A percentile compares a stretch with the other conserved stretches of the same genome.
Conservation (phyloP, 2,113 vertebrate genomes). For the Tetraodon nigroviridis region DNA sequence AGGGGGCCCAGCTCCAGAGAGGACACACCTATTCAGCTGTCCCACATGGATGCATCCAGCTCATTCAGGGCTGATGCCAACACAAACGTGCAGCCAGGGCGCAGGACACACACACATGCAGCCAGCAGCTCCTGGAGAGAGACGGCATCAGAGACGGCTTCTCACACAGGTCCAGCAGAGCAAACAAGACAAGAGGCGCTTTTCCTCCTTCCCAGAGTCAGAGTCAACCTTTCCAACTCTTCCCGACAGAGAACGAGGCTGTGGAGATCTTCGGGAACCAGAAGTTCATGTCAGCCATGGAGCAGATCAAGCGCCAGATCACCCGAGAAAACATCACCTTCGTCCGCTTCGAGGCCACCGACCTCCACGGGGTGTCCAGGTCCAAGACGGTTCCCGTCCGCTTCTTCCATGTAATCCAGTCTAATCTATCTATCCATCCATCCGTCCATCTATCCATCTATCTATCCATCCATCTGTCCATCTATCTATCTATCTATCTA, state of each 20-base stretch:
- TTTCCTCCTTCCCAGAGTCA: slow-evolving; percentile 8
- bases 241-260: slow-evolving; percentile 67
- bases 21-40: slow-evolving; percentile 45
- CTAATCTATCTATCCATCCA: no score
- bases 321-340: slow-evolving; percentile 82
- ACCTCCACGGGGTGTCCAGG: slow-evolving; percentile 89
- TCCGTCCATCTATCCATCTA: neutral
- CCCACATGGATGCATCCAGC: slow-evolving; percentile 62
- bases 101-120: slow-evolving; percentile 27
- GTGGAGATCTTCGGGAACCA: slow-evolving; percentile 54
- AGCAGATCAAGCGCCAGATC: slow-evolving; percentile 88
- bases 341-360: slow-evolving; percentile 88
- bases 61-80: slow-evolving; percentile 50
- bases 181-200: neutral
- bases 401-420: slow-evolving; percentile 83
- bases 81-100: slow-evolving; percentile 50
- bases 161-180: slow-evolving; percentile 52
- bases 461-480: neutral
- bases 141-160: slow-evolving; percentile 34
- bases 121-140: slow-evolving; percentile 40
- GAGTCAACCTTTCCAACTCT: slow-evolving; percentile 23
- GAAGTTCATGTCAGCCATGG: slow-evolving; percentile 76
- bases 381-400: slow-evolving; percentile 89
- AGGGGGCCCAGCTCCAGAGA: slow-evolving; percentile 45
- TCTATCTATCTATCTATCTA: neutral